Base-by-base conservation (phyloP, 2,888 invertebrate genomes). In the Heliconius sara region DNA sequence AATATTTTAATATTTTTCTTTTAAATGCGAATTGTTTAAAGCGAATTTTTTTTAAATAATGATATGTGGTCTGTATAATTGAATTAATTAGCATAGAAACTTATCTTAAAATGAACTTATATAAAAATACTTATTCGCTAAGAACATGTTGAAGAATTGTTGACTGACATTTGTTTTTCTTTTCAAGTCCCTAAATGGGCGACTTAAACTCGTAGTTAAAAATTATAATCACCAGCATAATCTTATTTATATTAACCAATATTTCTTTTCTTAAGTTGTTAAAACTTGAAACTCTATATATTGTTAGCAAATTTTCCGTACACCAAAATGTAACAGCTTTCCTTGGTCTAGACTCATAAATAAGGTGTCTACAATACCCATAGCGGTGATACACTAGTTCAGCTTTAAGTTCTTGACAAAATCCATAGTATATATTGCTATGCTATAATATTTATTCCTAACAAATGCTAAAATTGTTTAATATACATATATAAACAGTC, bases 301-400 rank as follows among this genome's bases (percentile, higher is more conserved):
- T 34, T 65, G 22, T 25, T 30, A 60, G 9, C 34, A 77, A 27
- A 74, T 80, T 79, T 27, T 80, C 80, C 80, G 76, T 75, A 25
- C 52, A 78, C 68, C 65, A 67, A 63, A 74, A 47, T 78, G 67
- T 77, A 70, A 80, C 74, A 67, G 30, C 30, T 79, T 75, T 71
- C 78, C 80, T n/a, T 57, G 77, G 84, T 84, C 85, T 85, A 84
- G 84, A 84, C 85, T 73, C 83, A 85, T 85, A 84, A 84, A 85
- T 82, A 84, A 83, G 79, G 83, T 74, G 82, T 79, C 79, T 79
- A 79, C 68, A 77, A 80, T 67, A 73, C 78, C 76, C 60, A 76
- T 70, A 43, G 73, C 65, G 67, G 25, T 60, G 57, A 73, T 72
- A 34, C 12, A 43, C 60, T 63, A 74, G 12, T 25, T n/a, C 16